Conservation (phyloP, 1,140 invertebrate genomes). For the Megathymus violae region DNA sequence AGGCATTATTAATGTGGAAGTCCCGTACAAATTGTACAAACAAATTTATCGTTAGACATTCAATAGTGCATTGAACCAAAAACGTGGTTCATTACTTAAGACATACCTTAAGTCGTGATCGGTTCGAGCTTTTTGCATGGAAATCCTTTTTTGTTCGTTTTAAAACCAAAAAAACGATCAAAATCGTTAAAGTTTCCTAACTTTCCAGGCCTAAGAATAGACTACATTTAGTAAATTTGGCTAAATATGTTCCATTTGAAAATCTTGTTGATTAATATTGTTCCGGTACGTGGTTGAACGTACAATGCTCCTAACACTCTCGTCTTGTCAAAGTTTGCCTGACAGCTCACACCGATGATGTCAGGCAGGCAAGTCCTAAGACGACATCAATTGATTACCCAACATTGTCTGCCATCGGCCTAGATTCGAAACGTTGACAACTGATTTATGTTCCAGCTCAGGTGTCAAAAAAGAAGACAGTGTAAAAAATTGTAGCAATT, state of each 20-base stretch:
- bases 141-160: constrained; percentile 61
- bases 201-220: too few species aligned
- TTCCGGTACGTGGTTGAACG: not conserved
- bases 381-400: constrained; percentile 68
- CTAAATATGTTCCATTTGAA: not conserved
- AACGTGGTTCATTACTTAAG: constrained; percentile 78
- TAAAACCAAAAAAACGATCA: constrained; percentile 58
- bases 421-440: constrained; percentile 73
- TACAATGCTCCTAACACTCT: constrained; percentile 52
- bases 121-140: constrained; percentile 61
- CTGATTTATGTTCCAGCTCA: constrained; percentile 74
- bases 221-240: constrained; percentile 4
- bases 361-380: constrained; percentile 56
- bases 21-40: constrained; percentile 56
- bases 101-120: constrained; percentile 65
- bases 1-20: too few species aligned
- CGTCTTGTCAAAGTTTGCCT: constrained; percentile 58
- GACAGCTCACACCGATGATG: constrained; percentile 58
- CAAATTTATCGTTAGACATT: constrained; percentile 67
- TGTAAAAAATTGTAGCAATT: constrained; percentile 65
- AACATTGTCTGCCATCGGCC: constrained; percentile 61
- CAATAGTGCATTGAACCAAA: constrained; percentile 81
- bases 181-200: constrained; percentile 60
- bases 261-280: not conserved
- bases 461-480: constrained; percentile 67